Percentiles rank a stretch among this genome's conserved stretches.
Evolutionary conservation across 2,113 vertebrate species (phyloP).

Genomic region (Tursiops truncatus): DNA sequence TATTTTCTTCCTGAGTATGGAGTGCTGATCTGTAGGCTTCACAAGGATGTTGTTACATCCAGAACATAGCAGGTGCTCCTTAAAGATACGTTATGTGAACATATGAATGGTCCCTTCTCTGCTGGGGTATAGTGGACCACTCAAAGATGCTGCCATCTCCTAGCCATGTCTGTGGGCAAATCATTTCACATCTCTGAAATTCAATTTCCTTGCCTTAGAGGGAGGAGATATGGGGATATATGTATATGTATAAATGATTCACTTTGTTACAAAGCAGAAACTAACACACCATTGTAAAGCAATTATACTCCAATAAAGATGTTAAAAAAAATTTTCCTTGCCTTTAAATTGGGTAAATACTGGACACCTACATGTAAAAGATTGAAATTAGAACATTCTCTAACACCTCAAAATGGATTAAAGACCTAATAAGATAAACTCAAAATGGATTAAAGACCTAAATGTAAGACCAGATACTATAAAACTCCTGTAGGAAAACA

Average conservation of each 20-base stretch:
- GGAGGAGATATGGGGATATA: too few species aligned
- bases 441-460: too few species aligned
- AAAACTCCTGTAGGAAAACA: too few species aligned
- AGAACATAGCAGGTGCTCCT: neutral
- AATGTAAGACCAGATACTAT: too few species aligned
- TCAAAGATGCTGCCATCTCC: neutral
- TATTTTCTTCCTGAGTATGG: neutral
- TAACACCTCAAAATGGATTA: too few species aligned
- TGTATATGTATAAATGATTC: too few species aligned
- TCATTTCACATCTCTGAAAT: neutral
- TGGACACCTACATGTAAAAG: neutral
- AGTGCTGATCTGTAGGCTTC: neutral
- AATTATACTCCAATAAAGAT: too few species aligned
- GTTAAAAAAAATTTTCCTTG: neutral
- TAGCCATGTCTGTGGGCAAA: neutral
- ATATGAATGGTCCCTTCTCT: neutral
- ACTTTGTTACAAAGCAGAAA: too few species aligned
- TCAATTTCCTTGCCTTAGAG: neutral
- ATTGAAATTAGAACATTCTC: too few species aligned
- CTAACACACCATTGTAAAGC: too few species aligned
- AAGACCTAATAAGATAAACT: too few species aligned
- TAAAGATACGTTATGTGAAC: neutral
- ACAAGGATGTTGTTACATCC: neutral
- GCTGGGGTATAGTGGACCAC: neutral
- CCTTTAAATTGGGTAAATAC: neutral